Conservation (phyloP, 2,888 invertebrate genomes). For the Elgonia sp. region DNA sequence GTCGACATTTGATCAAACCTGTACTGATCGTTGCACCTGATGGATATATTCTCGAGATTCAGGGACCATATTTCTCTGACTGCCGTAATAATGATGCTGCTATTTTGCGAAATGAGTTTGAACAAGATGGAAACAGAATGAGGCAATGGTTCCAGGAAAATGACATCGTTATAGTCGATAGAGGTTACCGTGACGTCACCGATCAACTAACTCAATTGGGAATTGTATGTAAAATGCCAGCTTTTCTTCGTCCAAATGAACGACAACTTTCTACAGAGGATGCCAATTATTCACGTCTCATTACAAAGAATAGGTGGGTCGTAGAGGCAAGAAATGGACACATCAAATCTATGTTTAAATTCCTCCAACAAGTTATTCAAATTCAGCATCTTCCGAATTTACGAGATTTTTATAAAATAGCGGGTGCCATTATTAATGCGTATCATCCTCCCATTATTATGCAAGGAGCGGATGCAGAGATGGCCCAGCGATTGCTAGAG, state of each 20-base stretch:
- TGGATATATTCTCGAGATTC: conserved; percentile 50
- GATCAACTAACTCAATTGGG: conserved; percentile 31
- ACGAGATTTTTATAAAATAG: background rate
- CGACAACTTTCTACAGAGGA: conserved; percentile 69
- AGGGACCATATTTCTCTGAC: conserved; percentile 40
- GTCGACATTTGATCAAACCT: conserved; percentile 71
- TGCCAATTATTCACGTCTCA: conserved; percentile 65
- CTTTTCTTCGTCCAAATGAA: conserved; percentile 23
- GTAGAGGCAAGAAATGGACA: conserved; percentile 65
- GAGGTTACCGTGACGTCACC: conserved; percentile 71
- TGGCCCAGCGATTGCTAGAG: conserved; percentile 48
- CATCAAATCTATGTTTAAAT: conserved; percentile 66
- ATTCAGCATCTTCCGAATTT: conserved; percentile 18
- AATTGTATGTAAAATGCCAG: conserved; percentile 48
- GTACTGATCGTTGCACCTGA: too few species aligned
- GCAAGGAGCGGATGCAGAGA: conserved; percentile 59
- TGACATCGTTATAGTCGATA: conserved; percentile 66
- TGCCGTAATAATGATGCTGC: conserved; percentile 31
- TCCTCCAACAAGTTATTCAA: conserved; percentile 13
- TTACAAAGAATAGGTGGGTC: conserved; percentile 33
- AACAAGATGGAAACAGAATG: conserved; percentile 44
- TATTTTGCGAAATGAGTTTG: conserved; percentile 48
- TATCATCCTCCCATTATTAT: conserved; percentile 62
- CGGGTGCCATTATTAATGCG: conserved; percentile 54
- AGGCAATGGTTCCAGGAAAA: conserved; percentile 58